phyloP scores from a whole-genome alignment of 2,888 invertebrate species.

The Orthosia gracilis region DNA sequence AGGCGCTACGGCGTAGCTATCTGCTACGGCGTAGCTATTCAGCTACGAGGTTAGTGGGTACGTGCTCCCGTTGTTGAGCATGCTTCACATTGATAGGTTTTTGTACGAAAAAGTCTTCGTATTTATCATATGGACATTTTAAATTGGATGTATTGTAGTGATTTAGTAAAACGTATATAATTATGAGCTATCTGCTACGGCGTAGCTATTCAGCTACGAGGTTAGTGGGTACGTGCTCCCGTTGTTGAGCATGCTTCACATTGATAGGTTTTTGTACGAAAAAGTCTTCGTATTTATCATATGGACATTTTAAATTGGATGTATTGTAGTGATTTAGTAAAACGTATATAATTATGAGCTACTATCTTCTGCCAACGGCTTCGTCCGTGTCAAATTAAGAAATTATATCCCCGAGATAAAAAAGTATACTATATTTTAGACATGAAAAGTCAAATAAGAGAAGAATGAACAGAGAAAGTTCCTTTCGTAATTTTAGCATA shows the following conservation, averaged over 20 bases:
- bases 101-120: slow-evolving; percentile 43
- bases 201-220: slow-evolving; percentile 72
- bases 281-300: slow-evolving; percentile 45
- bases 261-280: slow-evolving; percentile 59
- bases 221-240: slow-evolving; percentile 78
- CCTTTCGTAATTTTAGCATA: no score
- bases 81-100: slow-evolving; percentile 67
- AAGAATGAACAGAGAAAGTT: no score
- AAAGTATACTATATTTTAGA: no score
- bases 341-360: no score
- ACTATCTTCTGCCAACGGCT: no score
- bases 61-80: slow-evolving; percentile 75
- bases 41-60: slow-evolving; percentile 77
- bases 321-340: background rate
- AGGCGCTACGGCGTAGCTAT: slow-evolving; percentile 76
- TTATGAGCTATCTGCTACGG: slow-evolving; percentile 69
- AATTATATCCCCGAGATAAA: no score
- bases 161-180: background rate
- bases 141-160: slow-evolving; percentile 17
- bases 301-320: slow-evolving; percentile 30
- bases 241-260: slow-evolving; percentile 71
- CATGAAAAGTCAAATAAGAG: no score
- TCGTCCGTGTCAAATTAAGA: no score
- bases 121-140: slow-evolving; percentile 33
- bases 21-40: slow-evolving; percentile 68